Percentiles rank a stretch among this genome's conserved stretches.
Conservation (phyloP, 92 coral and sea anemone species). For the Zoanthus solanderi region DNA sequence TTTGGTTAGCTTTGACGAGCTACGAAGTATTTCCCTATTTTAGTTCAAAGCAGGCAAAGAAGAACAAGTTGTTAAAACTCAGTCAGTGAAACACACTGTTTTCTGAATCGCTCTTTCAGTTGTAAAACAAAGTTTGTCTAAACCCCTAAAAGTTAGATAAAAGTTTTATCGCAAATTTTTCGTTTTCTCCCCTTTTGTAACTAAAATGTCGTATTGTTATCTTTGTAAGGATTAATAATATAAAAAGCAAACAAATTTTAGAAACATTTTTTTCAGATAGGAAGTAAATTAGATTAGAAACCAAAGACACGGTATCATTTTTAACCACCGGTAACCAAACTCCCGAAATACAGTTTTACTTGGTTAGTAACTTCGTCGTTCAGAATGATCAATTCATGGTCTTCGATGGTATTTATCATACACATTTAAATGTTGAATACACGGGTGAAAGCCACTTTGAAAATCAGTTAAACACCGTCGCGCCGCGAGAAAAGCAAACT, state of each 20-base stretch:
- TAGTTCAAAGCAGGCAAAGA: not conserved
- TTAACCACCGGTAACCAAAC: not conserved
- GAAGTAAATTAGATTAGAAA: not conserved
- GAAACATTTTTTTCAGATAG: conserved; percentile 3
- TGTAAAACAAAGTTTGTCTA: not conserved
- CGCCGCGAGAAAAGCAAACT: conserved; percentile 12
- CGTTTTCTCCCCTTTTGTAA: conserved; percentile 22
- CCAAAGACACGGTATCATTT: not conserved
- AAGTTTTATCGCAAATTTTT: conserved; percentile 5
- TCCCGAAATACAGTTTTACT: too few species aligned
- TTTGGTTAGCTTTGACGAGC: not conserved
- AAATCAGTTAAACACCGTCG: conserved; percentile 33
- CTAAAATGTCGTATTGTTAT: conserved; percentile 42
- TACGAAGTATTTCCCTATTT: not conserved
- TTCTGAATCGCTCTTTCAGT: not conserved
- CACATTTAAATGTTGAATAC: conserved; percentile 30
- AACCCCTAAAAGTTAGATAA: not conserved
- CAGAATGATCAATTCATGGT: not conserved
- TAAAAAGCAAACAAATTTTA: conserved; percentile 44
- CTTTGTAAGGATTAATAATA: conserved; percentile 32
- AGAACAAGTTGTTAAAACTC: not conserved
- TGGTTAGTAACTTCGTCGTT: not conserved
- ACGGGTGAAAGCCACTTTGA: conserved; percentile 19
- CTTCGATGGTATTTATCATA: not conserved
- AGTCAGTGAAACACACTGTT: not conserved